A percentile compares a stretch with the other conserved stretches of the same genome.
phyloP scores from a whole-genome alignment of 1,140 invertebrate species.

The Trichonephila clavata region DNA sequence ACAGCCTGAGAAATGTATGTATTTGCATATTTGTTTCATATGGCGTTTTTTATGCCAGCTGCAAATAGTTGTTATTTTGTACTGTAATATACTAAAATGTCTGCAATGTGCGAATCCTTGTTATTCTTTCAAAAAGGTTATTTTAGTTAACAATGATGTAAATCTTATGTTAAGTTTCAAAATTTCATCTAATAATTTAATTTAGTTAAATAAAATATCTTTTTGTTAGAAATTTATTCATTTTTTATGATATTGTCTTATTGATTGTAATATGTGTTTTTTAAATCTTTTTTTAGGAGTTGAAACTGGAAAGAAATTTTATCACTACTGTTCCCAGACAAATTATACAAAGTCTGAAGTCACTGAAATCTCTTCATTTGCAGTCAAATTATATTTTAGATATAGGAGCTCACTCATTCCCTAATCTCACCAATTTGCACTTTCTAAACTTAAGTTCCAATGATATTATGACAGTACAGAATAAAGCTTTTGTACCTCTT shows the following conservation, averaged over 20 bases:
- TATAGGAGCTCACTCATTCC: conserved; percentile 76
- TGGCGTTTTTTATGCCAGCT: no score
- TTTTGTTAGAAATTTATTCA: neutral
- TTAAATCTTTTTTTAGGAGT: conserved; percentile 84
- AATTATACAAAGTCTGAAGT: conserved; percentile 89
- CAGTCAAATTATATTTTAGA: conserved; percentile 87
- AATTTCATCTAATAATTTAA: neutral
- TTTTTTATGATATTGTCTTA: neutral
- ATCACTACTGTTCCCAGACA: conserved; percentile 87
- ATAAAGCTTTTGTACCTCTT: conserved; percentile 87
- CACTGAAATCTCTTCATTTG: conserved; percentile 87
- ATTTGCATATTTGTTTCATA: no score
- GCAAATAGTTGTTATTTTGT: no score
- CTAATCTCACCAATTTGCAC: conserved; percentile 82
- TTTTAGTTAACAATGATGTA: no score
- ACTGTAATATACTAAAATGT: no score
- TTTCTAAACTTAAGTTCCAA: conserved; percentile 89
- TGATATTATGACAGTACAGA: conserved; percentile 87
- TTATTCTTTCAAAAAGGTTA: no score
- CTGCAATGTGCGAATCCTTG: no score
- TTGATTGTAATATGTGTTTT: no score
- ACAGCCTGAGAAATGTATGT: no score
- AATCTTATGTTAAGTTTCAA: no score
- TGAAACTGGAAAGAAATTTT: conserved; percentile 90
- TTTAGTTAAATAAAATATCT: neutral